Percentiles rank a stretch among this genome's conserved stretches.
These are phyloP conservation scores for Macaca mulatta DNA, from an alignment of 2,113 vertebrate species.

Conservation along the genomic window DNA sequence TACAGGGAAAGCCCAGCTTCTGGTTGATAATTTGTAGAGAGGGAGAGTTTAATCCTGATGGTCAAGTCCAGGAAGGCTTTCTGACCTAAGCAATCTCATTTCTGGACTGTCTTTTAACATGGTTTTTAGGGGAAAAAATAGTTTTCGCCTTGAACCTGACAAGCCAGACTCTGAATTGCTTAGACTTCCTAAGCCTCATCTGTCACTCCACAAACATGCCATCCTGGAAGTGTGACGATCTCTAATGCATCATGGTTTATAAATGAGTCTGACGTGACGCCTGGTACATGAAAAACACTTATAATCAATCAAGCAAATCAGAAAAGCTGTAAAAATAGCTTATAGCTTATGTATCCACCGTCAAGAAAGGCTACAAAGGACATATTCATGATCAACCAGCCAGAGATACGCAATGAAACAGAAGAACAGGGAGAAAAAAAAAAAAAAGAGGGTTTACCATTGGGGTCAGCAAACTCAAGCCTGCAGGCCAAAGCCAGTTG, in stretches of 20 bases:
- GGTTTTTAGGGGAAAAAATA: not conserved
- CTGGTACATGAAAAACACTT: constrained; percentile 58
- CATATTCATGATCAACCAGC: not conserved
- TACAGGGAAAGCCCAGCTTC: not conserved
- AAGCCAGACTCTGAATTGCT: constrained; percentile 8
- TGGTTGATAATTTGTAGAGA: not conserved
- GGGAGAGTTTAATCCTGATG: not conserved
- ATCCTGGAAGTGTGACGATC: constrained; percentile 29
- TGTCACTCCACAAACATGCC: constrained; percentile 37
- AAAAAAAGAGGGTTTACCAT: not conserved
- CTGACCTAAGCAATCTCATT: not conserved
- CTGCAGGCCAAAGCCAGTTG: not conserved
- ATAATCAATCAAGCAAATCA: constrained; percentile 59
- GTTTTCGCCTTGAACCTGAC: constrained; percentile 5
- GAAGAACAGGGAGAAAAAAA: not conserved
- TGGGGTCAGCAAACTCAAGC: not conserved
- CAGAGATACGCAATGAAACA: constrained; percentile 33
- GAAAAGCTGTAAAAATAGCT: constrained; percentile 59
- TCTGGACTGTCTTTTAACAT: not conserved
- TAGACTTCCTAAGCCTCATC: constrained; percentile 29
- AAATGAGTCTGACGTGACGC: constrained; percentile 30
- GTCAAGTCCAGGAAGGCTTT: not conserved
- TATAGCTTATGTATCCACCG: not conserved
- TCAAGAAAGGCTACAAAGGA: constrained; percentile 49
- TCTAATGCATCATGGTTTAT: constrained; percentile 56